Conservation (phyloP, 2,888 invertebrate species). For the Trisateles emortualis region DNA sequence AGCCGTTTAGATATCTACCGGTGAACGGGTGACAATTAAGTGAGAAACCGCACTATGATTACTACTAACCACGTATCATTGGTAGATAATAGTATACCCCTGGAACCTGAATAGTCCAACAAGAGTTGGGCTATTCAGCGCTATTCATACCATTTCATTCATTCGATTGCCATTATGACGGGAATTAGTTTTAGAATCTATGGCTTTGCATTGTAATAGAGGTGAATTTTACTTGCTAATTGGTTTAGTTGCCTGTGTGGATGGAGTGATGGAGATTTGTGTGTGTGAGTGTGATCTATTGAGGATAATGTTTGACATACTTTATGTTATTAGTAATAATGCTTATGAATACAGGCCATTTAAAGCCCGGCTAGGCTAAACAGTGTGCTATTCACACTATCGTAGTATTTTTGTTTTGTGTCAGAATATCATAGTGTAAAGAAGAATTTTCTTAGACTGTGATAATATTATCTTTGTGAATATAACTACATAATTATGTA, state of each 20-base stretch:
- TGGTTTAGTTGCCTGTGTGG: neutral
- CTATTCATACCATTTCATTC: conserved; percentile 34
- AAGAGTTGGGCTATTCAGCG: conserved; percentile 30
- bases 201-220: conserved; percentile 32
- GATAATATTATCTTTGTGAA: too few relatives aligned
- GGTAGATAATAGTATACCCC: conserved; percentile 26
- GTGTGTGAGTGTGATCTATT: neutral
- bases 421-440: too few relatives aligned
- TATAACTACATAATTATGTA: too few relatives aligned
- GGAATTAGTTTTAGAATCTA: conserved; percentile 45
- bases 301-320: neutral
- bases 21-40: conserved; percentile 48
- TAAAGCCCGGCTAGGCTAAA: too few relatives aligned
- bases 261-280: neutral
- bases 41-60: conserved; percentile 43
- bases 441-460: too few relatives aligned
- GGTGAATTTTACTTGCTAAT: conserved; percentile 30
- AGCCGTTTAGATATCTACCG: conserved; percentile 53
- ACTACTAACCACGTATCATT: conserved; percentile 22
- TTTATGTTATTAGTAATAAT: too few relatives aligned
- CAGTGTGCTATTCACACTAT: too few relatives aligned
- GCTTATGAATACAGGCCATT: too few relatives aligned
- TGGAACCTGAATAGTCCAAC: conserved; percentile 22
- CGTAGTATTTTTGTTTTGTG: too few relatives aligned
- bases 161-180: conserved; percentile 31